Percentiles rank a stretch among this genome's conserved stretches.
Evolutionary conservation across 1,140 invertebrate genomes (phyloP).

Genomic region (Epicauta chinensis): DNA sequence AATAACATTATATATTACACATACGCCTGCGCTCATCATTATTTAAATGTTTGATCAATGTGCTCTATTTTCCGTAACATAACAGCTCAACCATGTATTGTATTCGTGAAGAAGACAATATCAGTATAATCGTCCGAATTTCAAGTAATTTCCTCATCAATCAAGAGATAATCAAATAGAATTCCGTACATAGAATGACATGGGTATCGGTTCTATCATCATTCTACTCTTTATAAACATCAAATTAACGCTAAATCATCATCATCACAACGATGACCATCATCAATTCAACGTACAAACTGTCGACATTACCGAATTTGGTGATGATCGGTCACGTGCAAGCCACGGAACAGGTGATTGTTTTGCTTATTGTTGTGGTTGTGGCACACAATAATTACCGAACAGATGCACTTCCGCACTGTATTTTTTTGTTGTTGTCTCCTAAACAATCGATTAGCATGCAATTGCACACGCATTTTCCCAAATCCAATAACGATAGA

Average conservation of each 20-base stretch:
- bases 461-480: not conserved
- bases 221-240: slow-evolving; percentile 3
- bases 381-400: not conserved
- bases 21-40: slow-evolving; percentile 15
- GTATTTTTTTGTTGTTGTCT: not conserved
- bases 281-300: slow-evolving; percentile 10
- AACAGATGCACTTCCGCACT: not conserved
- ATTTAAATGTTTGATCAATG: slow-evolving; percentile 17
- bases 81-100: slow-evolving; percentile 15
- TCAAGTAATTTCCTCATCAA: slow-evolving; percentile 1
- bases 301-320: no score
- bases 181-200: slow-evolving; percentile 10
- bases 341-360: slow-evolving; percentile 29
- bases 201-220: not conserved
- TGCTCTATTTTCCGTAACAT: not conserved
- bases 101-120: slow-evolving; percentile 6
- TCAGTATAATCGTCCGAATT: slow-evolving; percentile 5
- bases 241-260: not conserved
- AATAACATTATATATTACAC: not conserved
- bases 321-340: slow-evolving; percentile 13
- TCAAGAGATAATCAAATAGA: not conserved
- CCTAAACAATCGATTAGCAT: not conserved
- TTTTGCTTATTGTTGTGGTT: slow-evolving; percentile 3
- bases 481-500: not conserved
- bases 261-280: slow-evolving; percentile 7